Evolutionary conservation across 1,140 invertebrate genomes (phyloP).

Genomic region (Procambarus virginalis): DNA sequence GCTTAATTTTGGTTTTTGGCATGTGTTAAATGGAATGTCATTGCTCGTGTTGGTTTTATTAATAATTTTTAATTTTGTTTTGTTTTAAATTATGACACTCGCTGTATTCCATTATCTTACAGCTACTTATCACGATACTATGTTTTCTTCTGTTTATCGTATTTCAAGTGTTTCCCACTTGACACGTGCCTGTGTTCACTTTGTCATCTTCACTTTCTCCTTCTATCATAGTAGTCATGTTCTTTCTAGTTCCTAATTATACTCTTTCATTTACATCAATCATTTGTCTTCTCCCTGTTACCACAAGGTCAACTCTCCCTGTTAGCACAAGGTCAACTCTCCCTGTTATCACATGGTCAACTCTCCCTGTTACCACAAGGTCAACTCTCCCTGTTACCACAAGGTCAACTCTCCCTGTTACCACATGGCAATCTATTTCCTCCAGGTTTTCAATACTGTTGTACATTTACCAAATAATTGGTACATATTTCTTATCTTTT

Average conservation of each 20-base stretch:
- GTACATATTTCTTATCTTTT: no score
- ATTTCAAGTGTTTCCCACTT: neutral
- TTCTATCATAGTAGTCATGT: neutral
- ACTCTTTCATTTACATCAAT: neutral
- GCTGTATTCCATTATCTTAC: no score
- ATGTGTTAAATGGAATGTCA: neutral
- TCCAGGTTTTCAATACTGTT: no score
- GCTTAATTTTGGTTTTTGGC: conserved; percentile 2
- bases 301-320: no score
- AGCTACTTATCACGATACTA: neutral
- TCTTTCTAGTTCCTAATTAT: neutral
- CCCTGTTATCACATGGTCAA: neutral
- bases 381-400: neutral
- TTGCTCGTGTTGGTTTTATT: neutral
- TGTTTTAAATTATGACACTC: no score
- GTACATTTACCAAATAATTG: no score
- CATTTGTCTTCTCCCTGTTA: neutral
- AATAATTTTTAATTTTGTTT: no score
- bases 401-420: no score
- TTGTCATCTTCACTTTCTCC: neutral
- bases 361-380: no score
- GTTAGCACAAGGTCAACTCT: neutral
- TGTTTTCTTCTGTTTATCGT: neutral
- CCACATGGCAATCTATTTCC: no score
- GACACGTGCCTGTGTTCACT: no score